Percentiles rank a stretch among this genome's conserved stretches.
phyloP scores from a whole-genome alignment of 2,113 vertebrate genomes.

The Rhinopomastus cyanomelas region DNA sequence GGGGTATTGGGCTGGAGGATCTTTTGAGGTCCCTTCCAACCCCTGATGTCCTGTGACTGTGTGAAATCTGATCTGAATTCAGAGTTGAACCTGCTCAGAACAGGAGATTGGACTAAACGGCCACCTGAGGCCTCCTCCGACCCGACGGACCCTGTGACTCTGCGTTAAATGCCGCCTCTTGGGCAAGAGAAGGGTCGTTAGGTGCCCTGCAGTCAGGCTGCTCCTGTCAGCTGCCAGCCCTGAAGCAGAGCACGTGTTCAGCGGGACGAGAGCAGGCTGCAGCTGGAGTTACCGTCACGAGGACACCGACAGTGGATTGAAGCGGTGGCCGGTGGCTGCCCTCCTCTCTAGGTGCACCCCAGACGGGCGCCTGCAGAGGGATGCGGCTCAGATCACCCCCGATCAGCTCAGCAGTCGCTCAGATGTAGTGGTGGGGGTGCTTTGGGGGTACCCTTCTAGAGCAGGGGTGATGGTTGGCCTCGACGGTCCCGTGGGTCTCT shows the following conservation, averaged over 20 bases:
- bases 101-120: background rate
- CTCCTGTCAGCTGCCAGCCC: background rate
- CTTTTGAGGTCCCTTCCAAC: too few relatives aligned
- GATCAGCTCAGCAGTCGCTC: too few relatives aligned
- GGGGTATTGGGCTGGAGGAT: too few relatives aligned
- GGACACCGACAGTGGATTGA: background rate
- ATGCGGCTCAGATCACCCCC: too few relatives aligned
- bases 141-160: background rate
- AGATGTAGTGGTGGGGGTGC: too few relatives aligned
- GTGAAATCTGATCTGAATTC: background rate
- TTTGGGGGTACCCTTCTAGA: too few relatives aligned
- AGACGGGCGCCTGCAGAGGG: too few relatives aligned
- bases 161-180: background rate
- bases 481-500: too few relatives aligned
- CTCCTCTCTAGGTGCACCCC: background rate
- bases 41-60: too few relatives aligned
- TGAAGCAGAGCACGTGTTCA: conserved; percentile 11
- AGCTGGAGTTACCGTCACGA: background rate
- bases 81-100: background rate
- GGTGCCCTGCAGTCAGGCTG: background rate
- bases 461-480: too few relatives aligned
- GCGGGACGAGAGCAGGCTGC: background rate
- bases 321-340: background rate
- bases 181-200: background rate
- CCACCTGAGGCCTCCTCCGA: background rate